A percentile compares a stretch with the other conserved stretches of the same genome.
These are phyloP conservation scores for Drosophila dives DNA, from an alignment of 2,888 invertebrate species.

Conservation along the genomic window DNA sequence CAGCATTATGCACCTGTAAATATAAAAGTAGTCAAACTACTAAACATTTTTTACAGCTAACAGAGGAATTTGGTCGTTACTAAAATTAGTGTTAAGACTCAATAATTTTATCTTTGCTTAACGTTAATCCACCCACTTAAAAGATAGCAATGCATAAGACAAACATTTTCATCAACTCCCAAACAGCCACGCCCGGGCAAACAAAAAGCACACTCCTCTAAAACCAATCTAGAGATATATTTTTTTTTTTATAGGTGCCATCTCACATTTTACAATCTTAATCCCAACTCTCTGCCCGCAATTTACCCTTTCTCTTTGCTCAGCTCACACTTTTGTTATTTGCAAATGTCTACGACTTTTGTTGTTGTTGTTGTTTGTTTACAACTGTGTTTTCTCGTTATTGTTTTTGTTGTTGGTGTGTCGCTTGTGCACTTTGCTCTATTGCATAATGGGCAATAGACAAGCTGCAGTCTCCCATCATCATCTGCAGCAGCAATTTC, in stretches of 20 bases:
- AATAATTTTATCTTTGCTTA: background rate
- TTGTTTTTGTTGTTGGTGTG: conserved; percentile 25
- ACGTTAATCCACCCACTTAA: conserved; percentile 3
- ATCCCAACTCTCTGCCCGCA: background rate
- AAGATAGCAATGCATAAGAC: conserved; percentile 6
- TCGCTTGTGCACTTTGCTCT: conserved; percentile 66
- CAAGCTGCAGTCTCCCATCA: conserved; percentile 24
- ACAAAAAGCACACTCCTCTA: conserved; percentile 1
- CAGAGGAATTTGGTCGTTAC: no score
- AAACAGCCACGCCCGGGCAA: conserved; percentile 13
- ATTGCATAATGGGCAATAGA: conserved; percentile 63
- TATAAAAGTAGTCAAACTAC: conserved; percentile 1
- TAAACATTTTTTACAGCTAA: background rate
- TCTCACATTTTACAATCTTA: conserved; percentile 10
- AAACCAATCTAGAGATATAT: conserved; percentile 2
- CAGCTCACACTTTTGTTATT: conserved; percentile 38
- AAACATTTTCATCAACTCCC: conserved; percentile 17
- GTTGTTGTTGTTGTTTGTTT: conserved; percentile 28
- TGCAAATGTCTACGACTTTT: conserved; percentile 38
- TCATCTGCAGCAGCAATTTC: conserved; percentile 29
- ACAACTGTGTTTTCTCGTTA: conserved; percentile 30
- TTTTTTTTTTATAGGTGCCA: conserved; percentile 19
- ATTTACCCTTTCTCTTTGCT: conserved; percentile 33
- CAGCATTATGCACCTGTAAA: conserved; percentile 4
- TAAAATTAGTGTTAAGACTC: background rate